Conservation (phyloP, 2,113 vertebrate genomes). For the Onychostruthus taczanowskii region DNA sequence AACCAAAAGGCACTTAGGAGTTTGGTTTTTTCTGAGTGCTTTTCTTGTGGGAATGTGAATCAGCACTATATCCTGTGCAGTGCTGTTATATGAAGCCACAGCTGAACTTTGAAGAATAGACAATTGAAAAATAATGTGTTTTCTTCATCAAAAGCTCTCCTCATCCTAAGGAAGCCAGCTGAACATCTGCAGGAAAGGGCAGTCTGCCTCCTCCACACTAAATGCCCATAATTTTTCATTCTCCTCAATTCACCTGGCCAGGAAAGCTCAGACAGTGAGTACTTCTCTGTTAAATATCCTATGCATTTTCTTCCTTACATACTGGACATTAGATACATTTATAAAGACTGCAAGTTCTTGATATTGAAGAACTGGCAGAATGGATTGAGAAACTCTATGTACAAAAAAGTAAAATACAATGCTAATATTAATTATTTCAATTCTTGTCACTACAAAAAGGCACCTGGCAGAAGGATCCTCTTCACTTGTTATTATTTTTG, state of each 20-base stretch:
- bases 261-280: background rate
- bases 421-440: constrained; percentile 17
- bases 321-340: background rate
- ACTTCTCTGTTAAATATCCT: background rate
- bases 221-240: background rate
- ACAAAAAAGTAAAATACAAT: constrained; percentile 3
- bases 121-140: background rate
- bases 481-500: background rate
- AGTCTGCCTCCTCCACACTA: background rate
- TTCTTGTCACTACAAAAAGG: constrained; percentile 5
- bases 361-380: background rate
- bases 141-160: constrained; percentile 3
- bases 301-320: background rate
- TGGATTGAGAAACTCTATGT: background rate
- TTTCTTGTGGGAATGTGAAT: background rate
- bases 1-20: background rate
- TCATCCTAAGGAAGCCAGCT: background rate
- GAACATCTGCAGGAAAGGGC: background rate
- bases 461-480: constrained; percentile 4
- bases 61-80: background rate
- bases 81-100: background rate
- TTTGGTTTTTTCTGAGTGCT: background rate
- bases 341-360: background rate
- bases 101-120: background rate
- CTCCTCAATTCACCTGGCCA: background rate